Percentiles rank a stretch among this genome's conserved stretches.
Conservation (phyloP, 2,888 invertebrate species). For the Cheilosia vulpina region DNA sequence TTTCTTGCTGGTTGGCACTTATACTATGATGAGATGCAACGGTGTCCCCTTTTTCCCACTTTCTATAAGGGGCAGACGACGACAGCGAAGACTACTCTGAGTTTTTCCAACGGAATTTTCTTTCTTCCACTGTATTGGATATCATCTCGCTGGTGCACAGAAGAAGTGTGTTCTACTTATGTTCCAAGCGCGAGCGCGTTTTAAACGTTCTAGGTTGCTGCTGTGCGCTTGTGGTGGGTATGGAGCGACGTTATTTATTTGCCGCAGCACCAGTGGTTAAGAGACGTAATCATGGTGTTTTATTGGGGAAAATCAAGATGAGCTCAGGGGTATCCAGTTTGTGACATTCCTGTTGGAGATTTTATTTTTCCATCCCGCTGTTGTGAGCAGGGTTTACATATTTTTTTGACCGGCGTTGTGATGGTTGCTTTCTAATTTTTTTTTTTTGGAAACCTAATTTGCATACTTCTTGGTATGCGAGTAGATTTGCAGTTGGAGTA, state of each 20-base stretch:
- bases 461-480: slow-evolving; percentile 24
- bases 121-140: slow-evolving; percentile 39
- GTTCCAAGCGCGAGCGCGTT: slow-evolving; percentile 53
- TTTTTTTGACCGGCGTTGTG: slow-evolving; percentile 11
- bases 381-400: slow-evolving; percentile 30
- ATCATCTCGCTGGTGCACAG: slow-evolving; percentile 8
- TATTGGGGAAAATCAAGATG: slow-evolving; percentile 66
- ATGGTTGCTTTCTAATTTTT: slow-evolving; percentile 39
- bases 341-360: slow-evolving; percentile 64
- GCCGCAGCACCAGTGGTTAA: slow-evolving; percentile 28
- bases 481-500: slow-evolving; percentile 32
- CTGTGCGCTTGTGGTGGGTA: background rate
- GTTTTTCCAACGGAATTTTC: slow-evolving; percentile 65
- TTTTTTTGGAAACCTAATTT: slow-evolving; percentile 28
- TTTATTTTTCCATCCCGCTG: background rate
- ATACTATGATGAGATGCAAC: slow-evolving; percentile 50
- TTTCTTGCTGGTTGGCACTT: slow-evolving; percentile 41
- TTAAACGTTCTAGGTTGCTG: slow-evolving; percentile 46
- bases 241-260: slow-evolving; percentile 46
- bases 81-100: background rate
- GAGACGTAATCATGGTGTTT: slow-evolving; percentile 64
- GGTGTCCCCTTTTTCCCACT: slow-evolving; percentile 67
- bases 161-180: slow-evolving; percentile 68
- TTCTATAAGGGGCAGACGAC: slow-evolving; percentile 37
- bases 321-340: slow-evolving; percentile 59